Conservation (phyloP, 2,797 vertebrate species). For the Anisognathus igniventris region DNA sequence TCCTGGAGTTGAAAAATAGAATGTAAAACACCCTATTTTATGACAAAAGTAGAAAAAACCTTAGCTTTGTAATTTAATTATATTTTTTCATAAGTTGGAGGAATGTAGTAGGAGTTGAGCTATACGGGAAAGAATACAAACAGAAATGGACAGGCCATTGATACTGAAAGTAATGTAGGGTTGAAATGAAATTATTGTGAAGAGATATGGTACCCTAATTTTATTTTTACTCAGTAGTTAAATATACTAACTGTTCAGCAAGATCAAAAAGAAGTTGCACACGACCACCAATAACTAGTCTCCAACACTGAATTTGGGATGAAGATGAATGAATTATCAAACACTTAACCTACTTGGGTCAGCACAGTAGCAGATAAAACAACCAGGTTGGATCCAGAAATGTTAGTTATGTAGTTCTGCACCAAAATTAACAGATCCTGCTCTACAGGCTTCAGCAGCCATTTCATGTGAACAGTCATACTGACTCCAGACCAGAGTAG, state of each 20-base stretch:
- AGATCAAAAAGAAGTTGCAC: not conserved
- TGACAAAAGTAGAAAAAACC: fast-evolving
- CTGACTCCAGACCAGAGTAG: not conserved
- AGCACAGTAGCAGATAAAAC: not conserved
- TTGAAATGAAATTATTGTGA: not conserved
- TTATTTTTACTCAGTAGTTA: not conserved
- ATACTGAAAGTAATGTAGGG: not conserved
- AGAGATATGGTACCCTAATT: not conserved
- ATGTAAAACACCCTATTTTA: not conserved
- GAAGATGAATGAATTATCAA: not conserved
- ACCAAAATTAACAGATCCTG: not conserved
- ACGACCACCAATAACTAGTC: not conserved
- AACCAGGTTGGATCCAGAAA: not conserved
- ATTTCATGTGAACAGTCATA: not conserved
- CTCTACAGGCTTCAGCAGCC: not conserved
- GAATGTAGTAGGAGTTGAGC: not conserved
- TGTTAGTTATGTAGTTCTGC: not conserved
- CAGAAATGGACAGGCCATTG: not conserved
- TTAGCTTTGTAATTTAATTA: not conserved
- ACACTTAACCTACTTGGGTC: not conserved
- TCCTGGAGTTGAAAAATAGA: not conserved
- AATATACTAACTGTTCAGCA: not conserved
- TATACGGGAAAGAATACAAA: not conserved
- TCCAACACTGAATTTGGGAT: not conserved
- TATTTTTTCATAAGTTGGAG: not conserved